Evolutionary conservation across 2,113 vertebrate species (phyloP).

Genomic region (Tamias sibiricus): DNA sequence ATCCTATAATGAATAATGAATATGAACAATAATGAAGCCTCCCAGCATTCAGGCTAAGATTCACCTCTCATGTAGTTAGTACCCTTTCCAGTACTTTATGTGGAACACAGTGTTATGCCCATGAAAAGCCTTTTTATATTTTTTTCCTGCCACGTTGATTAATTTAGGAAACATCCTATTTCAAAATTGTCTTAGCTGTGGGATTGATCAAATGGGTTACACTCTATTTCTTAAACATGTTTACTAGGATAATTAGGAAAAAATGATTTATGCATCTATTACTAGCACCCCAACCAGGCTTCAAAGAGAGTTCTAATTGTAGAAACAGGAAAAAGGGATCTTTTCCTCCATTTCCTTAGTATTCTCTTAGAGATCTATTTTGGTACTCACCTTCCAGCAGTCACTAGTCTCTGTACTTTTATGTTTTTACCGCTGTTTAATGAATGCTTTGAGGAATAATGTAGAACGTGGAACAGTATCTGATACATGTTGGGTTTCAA

Average conservation of each 20-base stretch:
- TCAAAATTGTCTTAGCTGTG: background rate
- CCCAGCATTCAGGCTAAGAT: background rate
- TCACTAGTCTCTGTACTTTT: background rate
- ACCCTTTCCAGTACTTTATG: background rate
- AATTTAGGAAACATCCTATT: conserved; percentile 7
- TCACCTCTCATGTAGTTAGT: too few relatives aligned
- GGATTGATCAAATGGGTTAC: background rate
- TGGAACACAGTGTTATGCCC: background rate
- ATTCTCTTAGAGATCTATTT: background rate
- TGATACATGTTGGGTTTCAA: background rate
- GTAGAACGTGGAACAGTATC: background rate
- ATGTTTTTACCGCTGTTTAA: background rate
- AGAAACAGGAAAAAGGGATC: background rate
- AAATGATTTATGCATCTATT: background rate
- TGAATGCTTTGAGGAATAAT: background rate
- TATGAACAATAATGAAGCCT: background rate
- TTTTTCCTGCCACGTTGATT: background rate
- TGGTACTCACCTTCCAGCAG: background rate
- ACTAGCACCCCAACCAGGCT: background rate
- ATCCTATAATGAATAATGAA: background rate
- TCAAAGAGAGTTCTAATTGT: background rate
- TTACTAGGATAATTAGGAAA: background rate
- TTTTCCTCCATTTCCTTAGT: background rate
- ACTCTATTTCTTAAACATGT: background rate
- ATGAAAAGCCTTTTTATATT: background rate